Evolutionary conservation across 2,888 invertebrate species (phyloP).

Genomic region (Dascillus cervinus): DNA sequence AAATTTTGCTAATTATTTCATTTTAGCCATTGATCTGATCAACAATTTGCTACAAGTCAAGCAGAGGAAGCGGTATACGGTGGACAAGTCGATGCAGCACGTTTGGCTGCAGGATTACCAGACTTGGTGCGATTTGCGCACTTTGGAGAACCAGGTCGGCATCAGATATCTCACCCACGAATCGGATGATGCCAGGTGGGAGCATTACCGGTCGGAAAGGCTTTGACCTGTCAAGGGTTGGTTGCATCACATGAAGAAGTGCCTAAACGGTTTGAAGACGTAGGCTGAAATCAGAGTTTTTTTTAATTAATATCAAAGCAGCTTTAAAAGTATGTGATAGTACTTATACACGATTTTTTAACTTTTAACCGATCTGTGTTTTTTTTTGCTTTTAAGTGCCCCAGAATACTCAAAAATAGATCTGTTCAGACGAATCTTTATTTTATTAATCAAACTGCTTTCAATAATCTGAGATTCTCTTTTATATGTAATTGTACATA

Average conservation of each 20-base stretch:
- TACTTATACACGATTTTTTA: too few relatives aligned
- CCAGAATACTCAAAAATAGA: too few relatives aligned
- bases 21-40: constrained; percentile 93
- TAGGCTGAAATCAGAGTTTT: too few relatives aligned
- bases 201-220: constrained; percentile 41
- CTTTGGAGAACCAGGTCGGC: constrained; percentile 68
- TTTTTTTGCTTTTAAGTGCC: too few relatives aligned
- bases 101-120: constrained; percentile 94
- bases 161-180: constrained; percentile 84
- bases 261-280: constrained; percentile 37
- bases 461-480: too few relatives aligned
- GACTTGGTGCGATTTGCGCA: constrained; percentile 90
- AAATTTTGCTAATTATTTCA: constrained; percentile 13
- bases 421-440: too few relatives aligned
- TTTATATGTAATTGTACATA: too few relatives aligned
- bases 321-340: too few relatives aligned
- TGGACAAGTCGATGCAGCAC: constrained; percentile 92
- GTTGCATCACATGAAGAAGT: constrained; percentile 42
- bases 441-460: too few relatives aligned
- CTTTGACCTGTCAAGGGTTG: constrained; percentile 45
- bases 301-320: too few relatives aligned
- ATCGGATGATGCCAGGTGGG: constrained; percentile 90
- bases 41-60: constrained; percentile 96
- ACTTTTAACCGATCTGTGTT: too few relatives aligned
- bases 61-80: constrained; percentile 88